phyloP scores from a whole-genome alignment of 2,888 invertebrate species.

The Alsophila aescularia region DNA sequence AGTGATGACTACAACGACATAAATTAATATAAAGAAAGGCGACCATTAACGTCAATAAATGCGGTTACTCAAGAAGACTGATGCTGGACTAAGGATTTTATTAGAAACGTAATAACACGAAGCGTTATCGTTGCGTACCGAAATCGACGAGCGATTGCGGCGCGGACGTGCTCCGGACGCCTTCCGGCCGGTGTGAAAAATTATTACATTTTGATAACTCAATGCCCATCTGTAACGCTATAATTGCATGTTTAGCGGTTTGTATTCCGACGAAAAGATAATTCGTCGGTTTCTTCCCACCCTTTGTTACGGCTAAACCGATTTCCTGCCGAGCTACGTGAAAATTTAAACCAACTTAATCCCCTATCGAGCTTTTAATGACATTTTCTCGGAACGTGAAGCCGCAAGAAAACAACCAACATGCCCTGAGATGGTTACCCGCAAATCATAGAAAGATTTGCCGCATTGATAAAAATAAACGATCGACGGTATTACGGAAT shows the following conservation, averaged over 20 bases:
- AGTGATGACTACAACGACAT: conserved; percentile 48
- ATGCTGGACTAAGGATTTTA: conserved; percentile 68
- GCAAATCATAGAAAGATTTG: conserved; percentile 84
- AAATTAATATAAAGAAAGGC: conserved; percentile 71
- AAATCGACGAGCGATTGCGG: conserved; percentile 70
- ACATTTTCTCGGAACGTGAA: conserved; percentile 75
- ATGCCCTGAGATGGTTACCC: conserved; percentile 73
- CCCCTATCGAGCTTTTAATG: conserved; percentile 82
- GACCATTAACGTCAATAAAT: conserved; percentile 77
- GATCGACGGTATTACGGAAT: conserved; percentile 78
- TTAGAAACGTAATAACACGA: conserved; percentile 75
- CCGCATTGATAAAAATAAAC: conserved; percentile 83
- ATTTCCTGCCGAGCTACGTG: conserved; percentile 81
- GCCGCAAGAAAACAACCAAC: conserved; percentile 77
- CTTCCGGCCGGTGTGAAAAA: conserved; percentile 82
- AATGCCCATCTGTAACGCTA: conserved; percentile 79
- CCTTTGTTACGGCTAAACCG: conserved; percentile 79
- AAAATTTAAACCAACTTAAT: conserved; percentile 79
- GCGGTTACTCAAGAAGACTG: conserved; percentile 78
- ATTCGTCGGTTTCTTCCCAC: conserved; percentile 81
- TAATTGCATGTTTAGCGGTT: conserved; percentile 83
- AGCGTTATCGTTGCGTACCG: conserved; percentile 49
- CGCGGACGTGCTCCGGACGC: conserved; percentile 74
- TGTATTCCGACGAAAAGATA: conserved; percentile 75
- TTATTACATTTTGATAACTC: conserved; percentile 80